Evolutionary conservation across 2,113 vertebrate species (phyloP).

Genomic region (Anseranas semipalmata): DNA sequence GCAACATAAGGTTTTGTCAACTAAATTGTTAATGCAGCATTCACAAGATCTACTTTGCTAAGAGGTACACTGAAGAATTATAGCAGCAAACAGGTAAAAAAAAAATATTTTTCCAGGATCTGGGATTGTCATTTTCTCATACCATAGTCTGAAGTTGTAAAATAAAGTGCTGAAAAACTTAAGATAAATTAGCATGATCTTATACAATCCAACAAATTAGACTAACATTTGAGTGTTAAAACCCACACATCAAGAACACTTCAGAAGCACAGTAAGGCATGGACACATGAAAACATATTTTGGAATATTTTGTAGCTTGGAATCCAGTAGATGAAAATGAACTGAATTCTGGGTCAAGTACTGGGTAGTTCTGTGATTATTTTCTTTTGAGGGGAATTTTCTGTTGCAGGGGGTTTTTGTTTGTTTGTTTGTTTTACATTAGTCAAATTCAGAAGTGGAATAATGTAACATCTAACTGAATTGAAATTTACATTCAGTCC

Average conservation of each 20-base stretch:
- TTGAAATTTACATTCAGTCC: not conserved
- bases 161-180: not conserved
- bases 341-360: accelerated
- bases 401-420: not conserved
- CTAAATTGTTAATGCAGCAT: not conserved
- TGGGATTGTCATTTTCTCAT: not conserved
- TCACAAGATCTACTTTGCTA: not conserved
- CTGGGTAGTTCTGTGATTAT: accelerated
- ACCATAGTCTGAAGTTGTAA: not conserved
- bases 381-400: not conserved
- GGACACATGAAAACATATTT: not conserved
- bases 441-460: not conserved
- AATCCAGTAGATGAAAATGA: accelerated
- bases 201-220: not conserved
- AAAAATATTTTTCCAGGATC: not conserved
- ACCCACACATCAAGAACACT: not conserved
- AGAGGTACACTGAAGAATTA: not conserved
- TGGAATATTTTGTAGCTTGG: not conserved
- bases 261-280: not conserved
- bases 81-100: not conserved
- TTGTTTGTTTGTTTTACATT: not conserved
- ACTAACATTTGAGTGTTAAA: not conserved
- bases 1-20: not conserved
- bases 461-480: not conserved
- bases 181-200: not conserved